These are phyloP conservation scores for Drosophila subsilvestris DNA, from an alignment of 2,888 invertebrate species.

Conservation along the genomic window DNA sequence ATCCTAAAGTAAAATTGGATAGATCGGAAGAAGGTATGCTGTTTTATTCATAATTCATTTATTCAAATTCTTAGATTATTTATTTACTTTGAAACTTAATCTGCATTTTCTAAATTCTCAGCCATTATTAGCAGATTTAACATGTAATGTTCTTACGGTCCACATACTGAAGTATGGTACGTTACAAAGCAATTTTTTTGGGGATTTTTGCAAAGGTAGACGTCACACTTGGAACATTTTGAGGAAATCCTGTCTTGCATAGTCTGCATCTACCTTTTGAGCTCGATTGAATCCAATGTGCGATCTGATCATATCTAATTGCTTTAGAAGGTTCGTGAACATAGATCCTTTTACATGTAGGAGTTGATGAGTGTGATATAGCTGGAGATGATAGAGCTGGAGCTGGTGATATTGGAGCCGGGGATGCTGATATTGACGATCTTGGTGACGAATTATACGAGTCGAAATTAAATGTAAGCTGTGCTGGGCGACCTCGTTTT, in stretches of 20 bases:
- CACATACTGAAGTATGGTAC: slow-evolving; percentile 8
- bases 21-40: no score
- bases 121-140: neutral
- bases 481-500: slow-evolving; percentile 19
- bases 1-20: neutral
- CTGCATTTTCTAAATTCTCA: neutral
- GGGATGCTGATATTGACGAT: no score
- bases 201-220: slow-evolving; percentile 5
- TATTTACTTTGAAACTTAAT: neutral
- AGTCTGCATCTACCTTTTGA: slow-evolving; percentile 18
- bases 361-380: slow-evolving; percentile 10
- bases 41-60: neutral
- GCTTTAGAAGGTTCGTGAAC: neutral
- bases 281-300: slow-evolving; percentile 10
- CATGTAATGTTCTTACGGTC: neutral
- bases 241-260: slow-evolving; percentile 11
- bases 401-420: no score
- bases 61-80: slow-evolving; percentile 1
- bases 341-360: slow-evolving; percentile 1
- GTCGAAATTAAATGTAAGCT: slow-evolving; percentile 2
- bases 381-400: neutral
- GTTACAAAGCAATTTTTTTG: slow-evolving; percentile 12
- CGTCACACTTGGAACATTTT: slow-evolving; percentile 12
- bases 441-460: slow-evolving; percentile 1
- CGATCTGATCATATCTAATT: slow-evolving; percentile 5